Base-by-base conservation (phyloP, 2,888 invertebrate species). In the Meganola albula region DNA sequence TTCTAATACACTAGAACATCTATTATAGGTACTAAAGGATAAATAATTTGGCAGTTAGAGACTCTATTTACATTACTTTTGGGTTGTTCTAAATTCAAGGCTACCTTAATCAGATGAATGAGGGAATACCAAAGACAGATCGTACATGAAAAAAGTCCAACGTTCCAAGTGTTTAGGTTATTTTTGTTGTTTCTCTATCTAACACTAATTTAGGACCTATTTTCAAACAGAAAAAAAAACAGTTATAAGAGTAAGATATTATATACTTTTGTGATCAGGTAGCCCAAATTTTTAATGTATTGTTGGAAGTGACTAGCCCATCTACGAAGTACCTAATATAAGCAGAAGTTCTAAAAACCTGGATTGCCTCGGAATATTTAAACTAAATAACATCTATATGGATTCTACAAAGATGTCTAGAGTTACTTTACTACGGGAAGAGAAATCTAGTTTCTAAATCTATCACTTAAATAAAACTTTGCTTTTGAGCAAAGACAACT, bases 401-500 rank as follows among this genome's bases (percentile, higher is more conserved):
- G 22, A 44, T 35, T 38, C 40, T 45, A 48, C 33, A 28, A 41
- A 45, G 39, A 50, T 44, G 32, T 14, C 30, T 25, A 39, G 30
- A 29, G 24, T 16, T 32, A 45, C 40, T 31, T 30, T 34, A 38
- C 38, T 28, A 20, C 20, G n/a, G 20, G n/a, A 16, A 7, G 20
- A 20, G n/a, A n/a, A n/a, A n/a, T n/a, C n/a, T n/a, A n/a, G n/a
- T n/a, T 28, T 10, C 32, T 32, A 35, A 16, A 33, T 21, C 29
- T n/a, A n/a, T n/a, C n/a, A n/a, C n/a, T n/a, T n/a, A n/a, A n/a
- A n/a, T n/a, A n/a, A n/a, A n/a, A n/a, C 63, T 71, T 49, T 27
- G 46, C 49, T 46, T 44, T 76, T 74, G 77, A 80, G 77, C 78
- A 74, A 65, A 57, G 58, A 61, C 59, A 49, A 63, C 59, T 55